Evolutionary conservation across 2,888 invertebrate genomes (phyloP).

Genomic region (Protonemura montana): DNA sequence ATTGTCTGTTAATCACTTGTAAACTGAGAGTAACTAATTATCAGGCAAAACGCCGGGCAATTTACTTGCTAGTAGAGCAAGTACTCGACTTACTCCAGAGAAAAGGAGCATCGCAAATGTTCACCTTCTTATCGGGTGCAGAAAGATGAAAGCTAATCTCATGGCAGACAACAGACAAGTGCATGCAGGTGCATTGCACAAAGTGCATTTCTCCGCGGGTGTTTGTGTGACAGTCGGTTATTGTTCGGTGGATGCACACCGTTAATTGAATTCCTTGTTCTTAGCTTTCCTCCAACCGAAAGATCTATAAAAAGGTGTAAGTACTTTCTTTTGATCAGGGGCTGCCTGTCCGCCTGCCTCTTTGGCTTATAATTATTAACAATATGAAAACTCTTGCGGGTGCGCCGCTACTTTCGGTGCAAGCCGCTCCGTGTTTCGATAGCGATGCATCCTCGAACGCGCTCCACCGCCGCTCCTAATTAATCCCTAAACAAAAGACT

Average conservation of each 20-base stretch:
- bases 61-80: not conserved
- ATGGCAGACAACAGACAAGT: not conserved
- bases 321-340: not conserved
- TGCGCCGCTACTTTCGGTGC: too few relatives aligned
- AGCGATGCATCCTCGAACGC: not conserved
- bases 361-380: not conserved
- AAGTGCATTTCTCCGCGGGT: not conserved
- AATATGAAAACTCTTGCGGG: not conserved
- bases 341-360: not conserved
- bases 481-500: conserved; percentile 7
- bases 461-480: not conserved
- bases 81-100: too few relatives aligned
- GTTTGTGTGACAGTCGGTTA: not conserved
- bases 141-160: not conserved
- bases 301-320: not conserved
- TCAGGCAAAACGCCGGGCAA: not conserved
- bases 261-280: not conserved
- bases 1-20: not conserved
- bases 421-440: not conserved
- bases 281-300: not conserved
- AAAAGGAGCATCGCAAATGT: not conserved
- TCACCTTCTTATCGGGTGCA: not conserved
- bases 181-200: not conserved
- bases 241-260: not conserved
- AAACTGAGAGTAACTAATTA: not conserved